Evolutionary conservation across 1,140 invertebrate species (phyloP).

Genomic region (Brachionus calyciflorus): DNA sequence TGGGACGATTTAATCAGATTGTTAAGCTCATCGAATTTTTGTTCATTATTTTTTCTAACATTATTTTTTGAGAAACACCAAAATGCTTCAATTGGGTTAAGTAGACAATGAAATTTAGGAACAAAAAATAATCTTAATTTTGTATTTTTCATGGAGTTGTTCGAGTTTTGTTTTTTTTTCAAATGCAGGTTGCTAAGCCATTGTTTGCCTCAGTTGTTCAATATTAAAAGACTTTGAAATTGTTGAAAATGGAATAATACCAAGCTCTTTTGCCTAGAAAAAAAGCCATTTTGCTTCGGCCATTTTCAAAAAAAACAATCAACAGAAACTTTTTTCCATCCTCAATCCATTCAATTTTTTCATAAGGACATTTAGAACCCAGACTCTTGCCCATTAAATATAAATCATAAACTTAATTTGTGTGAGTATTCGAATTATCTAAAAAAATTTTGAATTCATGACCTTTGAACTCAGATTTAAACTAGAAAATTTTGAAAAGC

Average conservation of each 20-base stretch:
- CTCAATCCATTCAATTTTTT: slow-evolving; percentile 22
- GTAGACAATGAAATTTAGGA: neutral
- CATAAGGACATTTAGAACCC: neutral
- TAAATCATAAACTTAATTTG: neutral
- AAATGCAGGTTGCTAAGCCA: neutral
- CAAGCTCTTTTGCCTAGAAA: neutral
- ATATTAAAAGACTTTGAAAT: neutral
- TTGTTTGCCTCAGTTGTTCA: neutral
- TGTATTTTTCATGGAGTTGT: neutral
- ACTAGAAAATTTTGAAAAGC: neutral
- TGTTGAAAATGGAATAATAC: neutral
- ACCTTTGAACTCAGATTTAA: neutral
- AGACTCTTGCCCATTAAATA: neutral
- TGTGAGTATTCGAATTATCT: neutral
- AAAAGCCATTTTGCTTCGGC: neutral
- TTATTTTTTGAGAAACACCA: neutral
- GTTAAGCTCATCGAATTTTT: neutral
- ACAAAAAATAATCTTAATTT: neutral
- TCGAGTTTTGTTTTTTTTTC: neutral
- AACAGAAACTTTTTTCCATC: neutral
- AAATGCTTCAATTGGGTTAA: slow-evolving; percentile 2
- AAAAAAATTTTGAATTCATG: neutral
- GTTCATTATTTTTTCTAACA: neutral
- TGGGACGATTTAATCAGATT: neutral
- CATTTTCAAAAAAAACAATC: slow-evolving; percentile 6